Evolutionary conservation across 2,888 invertebrate genomes (phyloP), one percentile per base, ranked within the genome.

Genomic region (Drosophila nr. fundita): DNA sequence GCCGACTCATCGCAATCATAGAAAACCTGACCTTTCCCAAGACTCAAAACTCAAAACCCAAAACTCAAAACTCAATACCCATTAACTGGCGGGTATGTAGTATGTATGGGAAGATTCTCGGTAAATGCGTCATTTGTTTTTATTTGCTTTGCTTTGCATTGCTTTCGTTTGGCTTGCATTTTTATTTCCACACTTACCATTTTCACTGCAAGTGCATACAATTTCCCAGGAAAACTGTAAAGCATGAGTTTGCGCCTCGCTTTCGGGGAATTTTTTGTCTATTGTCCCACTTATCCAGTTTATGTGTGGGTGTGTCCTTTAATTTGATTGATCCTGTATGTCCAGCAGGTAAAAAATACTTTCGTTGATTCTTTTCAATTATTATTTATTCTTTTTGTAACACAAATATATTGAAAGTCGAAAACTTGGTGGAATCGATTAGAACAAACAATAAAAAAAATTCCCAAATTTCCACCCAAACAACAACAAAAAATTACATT

Each of bases 121-220:
- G 60, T 78, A 78, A 73, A 68, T 57, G 58, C 54, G 42, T 24
- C 11, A 54, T 57, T 62, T 34, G 45, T 57, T 29, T 27, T 59
- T 62, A 24, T 62, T 71, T 59, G 49, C 45, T 67, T 38, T 54
- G 52, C 36, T 36, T 60, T 59, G 53, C 29, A 27, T 61, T 45
- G 42, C 13, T 42, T 60, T 69, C 45, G 48, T 21, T 57, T 55
- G 38, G 24, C 30, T 38, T 15, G 49, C 21, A 50, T 42, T 68
- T 38, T 30, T 27, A 64, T 63, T 75, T 70, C 45, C 68, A 69
- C 67, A 78, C 81, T 82, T 61, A 82, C 82, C 82, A 82, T 82
- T 68, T 75, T 80, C 66, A 74, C 64, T 57, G 68, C 64, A 45
- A 69, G 61, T 62, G 79, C 74, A 75, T 69, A 78, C 52, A 79